Conservation (phyloP, 2,113 vertebrate species). For the Barnardius zonarius region DNA sequence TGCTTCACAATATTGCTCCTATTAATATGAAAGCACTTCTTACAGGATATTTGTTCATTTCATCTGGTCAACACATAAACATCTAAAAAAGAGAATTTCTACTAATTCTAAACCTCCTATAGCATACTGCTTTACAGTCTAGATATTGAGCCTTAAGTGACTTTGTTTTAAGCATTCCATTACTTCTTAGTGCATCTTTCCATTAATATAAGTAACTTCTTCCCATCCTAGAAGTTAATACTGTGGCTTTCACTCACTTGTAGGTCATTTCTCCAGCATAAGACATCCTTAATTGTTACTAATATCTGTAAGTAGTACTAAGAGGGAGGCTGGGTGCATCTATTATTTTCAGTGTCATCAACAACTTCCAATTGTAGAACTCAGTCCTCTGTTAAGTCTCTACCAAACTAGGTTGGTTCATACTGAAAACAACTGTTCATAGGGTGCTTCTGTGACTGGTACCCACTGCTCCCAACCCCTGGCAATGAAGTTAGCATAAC, state of each 20-base stretch:
- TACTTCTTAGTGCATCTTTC: neutral
- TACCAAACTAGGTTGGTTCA: neutral
- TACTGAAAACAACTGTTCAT: neutral
- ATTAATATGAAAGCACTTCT: neutral
- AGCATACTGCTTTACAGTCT: neutral
- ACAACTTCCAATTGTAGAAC: neutral
- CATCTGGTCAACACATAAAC: neutral
- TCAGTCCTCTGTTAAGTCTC: neutral
- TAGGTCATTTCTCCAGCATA: neutral
- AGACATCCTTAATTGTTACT: neutral
- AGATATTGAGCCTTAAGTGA: neutral
- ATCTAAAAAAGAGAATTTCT: neutral
- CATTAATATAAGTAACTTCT: neutral
- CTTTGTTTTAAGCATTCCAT: neutral
- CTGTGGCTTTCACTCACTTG: neutral
- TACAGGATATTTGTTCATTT: neutral
- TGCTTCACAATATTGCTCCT: neutral
- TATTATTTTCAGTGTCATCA: neutral
- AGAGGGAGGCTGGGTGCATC: neutral
- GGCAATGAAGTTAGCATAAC: neutral
- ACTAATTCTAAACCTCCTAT: neutral
- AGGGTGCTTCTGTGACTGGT: rapidly evolving
- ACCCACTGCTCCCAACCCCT: neutral
- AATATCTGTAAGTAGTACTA: neutral
- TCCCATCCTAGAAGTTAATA: neutral